These are phyloP conservation scores for Eutolmus rufibarbis DNA, from an alignment of 2,888 invertebrate genomes.

Conservation along the genomic window DNA sequence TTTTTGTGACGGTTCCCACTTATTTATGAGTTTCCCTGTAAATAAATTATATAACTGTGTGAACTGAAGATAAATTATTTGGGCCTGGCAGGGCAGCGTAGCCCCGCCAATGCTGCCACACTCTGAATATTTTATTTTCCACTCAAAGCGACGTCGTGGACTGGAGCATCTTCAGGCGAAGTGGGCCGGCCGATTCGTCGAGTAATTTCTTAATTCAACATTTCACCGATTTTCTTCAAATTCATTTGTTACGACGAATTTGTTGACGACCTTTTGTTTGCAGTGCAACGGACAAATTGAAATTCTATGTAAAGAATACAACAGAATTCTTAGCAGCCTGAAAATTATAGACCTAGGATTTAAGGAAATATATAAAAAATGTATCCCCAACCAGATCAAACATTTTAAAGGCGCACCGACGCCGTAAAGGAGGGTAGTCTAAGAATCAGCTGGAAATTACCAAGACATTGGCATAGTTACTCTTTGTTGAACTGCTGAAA, in stretches of 20 bases:
- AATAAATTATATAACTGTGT: conserved; percentile 49
- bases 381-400: too few relatives aligned
- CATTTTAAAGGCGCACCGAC: too few relatives aligned
- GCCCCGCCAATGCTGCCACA: neutral
- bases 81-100: neutral
- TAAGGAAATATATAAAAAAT: too few relatives aligned
- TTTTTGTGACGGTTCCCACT: conserved; percentile 47
- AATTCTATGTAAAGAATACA: neutral
- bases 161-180: neutral
- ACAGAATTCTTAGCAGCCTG: neutral
- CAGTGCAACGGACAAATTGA: neutral
- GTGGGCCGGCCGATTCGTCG: neutral
- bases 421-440: too few relatives aligned
- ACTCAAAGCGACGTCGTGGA: neutral
- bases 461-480: too few relatives aligned
- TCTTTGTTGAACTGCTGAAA: too few relatives aligned
- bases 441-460: too few relatives aligned
- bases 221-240: neutral
- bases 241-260: neutral
- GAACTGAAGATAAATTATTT: conserved; percentile 48
- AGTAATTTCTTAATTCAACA: neutral
- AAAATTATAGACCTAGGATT: too few relatives aligned
- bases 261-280: neutral
- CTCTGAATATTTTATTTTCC: neutral
- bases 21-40: conserved; percentile 48